Conservation (phyloP, 92 coral and sea anemone genomes). For the Epizoanthus ramosus region DNA sequence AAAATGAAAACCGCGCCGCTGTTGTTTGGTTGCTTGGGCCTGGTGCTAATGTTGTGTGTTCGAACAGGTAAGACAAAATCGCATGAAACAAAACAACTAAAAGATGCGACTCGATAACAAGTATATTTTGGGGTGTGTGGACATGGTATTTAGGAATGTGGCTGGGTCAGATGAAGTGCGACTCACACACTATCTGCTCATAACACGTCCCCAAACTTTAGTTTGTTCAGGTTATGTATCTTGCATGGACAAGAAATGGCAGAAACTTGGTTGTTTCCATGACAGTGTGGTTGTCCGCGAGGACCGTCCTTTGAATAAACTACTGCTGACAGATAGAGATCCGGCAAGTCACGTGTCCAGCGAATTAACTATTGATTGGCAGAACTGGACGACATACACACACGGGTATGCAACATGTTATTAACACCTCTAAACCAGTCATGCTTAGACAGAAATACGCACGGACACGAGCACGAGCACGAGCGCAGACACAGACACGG, state of each 20-base stretch:
- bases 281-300: background rate
- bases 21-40: background rate
- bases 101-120: background rate
- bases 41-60: background rate
- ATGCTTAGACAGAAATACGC: too few species aligned
- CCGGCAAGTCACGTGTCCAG: background rate
- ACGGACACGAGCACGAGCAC: too few species aligned
- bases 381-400: background rate
- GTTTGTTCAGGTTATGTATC: background rate
- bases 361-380: background rate
- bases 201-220: background rate
- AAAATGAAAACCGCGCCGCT: background rate
- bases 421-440: too few species aligned
- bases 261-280: constrained; percentile 4
- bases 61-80: background rate
- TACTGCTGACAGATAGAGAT: constrained; percentile 1
- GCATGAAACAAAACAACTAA: background rate
- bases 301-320: background rate
- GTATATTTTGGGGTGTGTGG: too few species aligned
- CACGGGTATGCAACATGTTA: background rate
- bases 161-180: too few species aligned
- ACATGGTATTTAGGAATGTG: too few species aligned
- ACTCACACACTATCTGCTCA: too few species aligned
- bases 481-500: too few species aligned
- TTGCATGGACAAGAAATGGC: background rate